These are phyloP conservation scores for Hippoglossus hippoglossus DNA, from an alignment of 2,797 vertebrate genomes.

Conservation along the genomic window DNA sequence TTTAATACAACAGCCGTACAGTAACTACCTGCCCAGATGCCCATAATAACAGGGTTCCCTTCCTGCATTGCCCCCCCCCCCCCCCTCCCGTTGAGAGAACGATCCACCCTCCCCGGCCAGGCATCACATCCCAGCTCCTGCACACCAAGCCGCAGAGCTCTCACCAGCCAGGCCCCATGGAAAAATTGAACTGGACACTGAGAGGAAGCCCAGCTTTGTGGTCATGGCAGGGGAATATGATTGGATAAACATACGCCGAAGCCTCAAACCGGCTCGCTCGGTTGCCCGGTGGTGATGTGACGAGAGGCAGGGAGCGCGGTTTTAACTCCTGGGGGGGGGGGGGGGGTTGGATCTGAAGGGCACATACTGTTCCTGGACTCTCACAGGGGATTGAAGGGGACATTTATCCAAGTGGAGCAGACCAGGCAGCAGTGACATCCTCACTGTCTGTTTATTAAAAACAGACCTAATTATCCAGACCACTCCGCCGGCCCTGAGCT, in stretches of 20 bases:
- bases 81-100: conserved; percentile 21
- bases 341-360: conserved; percentile 30
- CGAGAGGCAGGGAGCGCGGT: conserved; percentile 46
- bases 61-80: conserved; percentile 27
- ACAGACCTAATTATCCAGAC: conserved; percentile 61
- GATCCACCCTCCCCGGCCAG: conserved; percentile 63
- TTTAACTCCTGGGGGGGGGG: neutral
- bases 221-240: conserved; percentile 61
- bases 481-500: conserved; percentile 30
- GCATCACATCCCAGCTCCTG: conserved; percentile 61
- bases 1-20: conserved; percentile 25
- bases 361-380: conserved; percentile 48
- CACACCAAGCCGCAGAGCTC: conserved; percentile 63
- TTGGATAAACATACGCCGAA: conserved; percentile 70
- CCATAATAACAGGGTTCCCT: conserved; percentile 73
- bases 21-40: conserved; percentile 66
- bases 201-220: conserved; percentile 61
- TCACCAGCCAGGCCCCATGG: conserved; percentile 63
- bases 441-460: conserved; percentile 66
- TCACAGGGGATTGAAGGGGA: conserved; percentile 41
- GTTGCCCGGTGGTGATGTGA: conserved; percentile 52
- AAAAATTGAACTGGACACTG: conserved; percentile 68
- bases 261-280: conserved; percentile 44
- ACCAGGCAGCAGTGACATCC: conserved; percentile 49
- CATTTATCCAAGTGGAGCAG: conserved; percentile 35